Percentiles rank a stretch among this genome's conserved stretches.
These are phyloP conservation scores for Drosophila seguyi DNA, from an alignment of 1,140 invertebrate species.

Conservation along the genomic window DNA sequence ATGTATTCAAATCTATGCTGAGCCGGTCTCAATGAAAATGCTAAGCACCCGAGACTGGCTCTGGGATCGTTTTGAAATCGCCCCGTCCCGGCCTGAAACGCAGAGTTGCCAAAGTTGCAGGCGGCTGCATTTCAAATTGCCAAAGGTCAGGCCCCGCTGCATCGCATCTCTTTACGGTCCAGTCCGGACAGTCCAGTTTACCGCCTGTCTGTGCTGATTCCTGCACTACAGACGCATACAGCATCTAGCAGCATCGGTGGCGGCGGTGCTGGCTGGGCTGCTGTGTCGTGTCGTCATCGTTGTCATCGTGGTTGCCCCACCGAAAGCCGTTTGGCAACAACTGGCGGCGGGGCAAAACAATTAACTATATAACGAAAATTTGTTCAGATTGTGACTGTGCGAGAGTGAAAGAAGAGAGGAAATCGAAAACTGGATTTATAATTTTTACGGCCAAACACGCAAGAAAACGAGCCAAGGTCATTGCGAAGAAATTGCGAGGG, in stretches of 20 bases:
- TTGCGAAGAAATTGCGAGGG: slow-evolving; percentile 73
- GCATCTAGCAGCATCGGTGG: background rate
- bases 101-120: slow-evolving; percentile 34
- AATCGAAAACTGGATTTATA: slow-evolving; percentile 73
- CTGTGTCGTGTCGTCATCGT: slow-evolving; percentile 61
- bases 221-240: background rate
- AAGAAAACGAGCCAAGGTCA: slow-evolving; percentile 83
- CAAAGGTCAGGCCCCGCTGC: slow-evolving; percentile 65
- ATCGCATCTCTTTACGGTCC: slow-evolving; percentile 42
- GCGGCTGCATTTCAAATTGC: slow-evolving; percentile 71
- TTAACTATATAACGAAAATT: slow-evolving; percentile 80
- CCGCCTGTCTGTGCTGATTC: slow-evolving; percentile 1
- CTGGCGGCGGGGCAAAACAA: slow-evolving; percentile 56
- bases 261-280: slow-evolving; percentile 21
- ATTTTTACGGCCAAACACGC: slow-evolving; percentile 74
- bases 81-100: slow-evolving; percentile 22
- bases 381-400: slow-evolving; percentile 67
- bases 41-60: slow-evolving; percentile 41
- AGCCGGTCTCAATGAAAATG: slow-evolving; percentile 69
- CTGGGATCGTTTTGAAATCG: slow-evolving; percentile 61
- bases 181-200: slow-evolving; percentile 39
- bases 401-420: slow-evolving; percentile 78
- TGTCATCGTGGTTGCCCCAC: slow-evolving; percentile 63
- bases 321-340: slow-evolving; percentile 76
- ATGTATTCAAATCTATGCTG: slow-evolving; percentile 73